Evolutionary conservation across 2,888 invertebrate species (phyloP).

Genomic region (Latrodectus hesperus): DNA sequence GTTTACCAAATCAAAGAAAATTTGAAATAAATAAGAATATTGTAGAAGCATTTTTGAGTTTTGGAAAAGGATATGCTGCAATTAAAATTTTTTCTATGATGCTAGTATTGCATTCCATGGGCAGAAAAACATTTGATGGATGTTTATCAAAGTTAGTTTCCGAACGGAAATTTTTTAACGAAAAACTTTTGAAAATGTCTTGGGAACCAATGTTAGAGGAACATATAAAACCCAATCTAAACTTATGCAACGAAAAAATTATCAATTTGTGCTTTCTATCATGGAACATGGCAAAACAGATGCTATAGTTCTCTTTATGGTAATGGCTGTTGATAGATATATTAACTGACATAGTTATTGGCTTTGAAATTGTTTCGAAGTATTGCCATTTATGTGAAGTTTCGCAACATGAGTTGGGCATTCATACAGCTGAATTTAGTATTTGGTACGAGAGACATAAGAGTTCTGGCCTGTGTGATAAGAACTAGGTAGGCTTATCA

Average conservation of each 20-base stretch:
- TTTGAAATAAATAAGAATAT: no score
- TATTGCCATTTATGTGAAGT: no score
- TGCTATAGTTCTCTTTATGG: background rate
- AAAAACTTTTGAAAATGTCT: background rate
- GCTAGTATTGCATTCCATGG: background rate
- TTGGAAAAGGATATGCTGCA: background rate
- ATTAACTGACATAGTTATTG: no score
- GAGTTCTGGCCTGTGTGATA: no score
- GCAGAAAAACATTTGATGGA: background rate
- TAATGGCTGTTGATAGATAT: background rate
- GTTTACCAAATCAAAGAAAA: background rate
- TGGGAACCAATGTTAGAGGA: background rate
- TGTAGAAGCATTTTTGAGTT: background rate
- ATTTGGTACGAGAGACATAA: no score
- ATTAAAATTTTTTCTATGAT: background rate
- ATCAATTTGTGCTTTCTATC: background rate
- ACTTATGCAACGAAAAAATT: background rate
- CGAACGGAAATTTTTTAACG: fast-evolving
- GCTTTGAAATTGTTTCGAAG: no score
- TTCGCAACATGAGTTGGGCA: no score
- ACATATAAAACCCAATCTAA: fast-evolving
- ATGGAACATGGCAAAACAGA: background rate
- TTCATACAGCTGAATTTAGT: no score
- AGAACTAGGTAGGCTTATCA: background rate
- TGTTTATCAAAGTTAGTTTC: background rate